Evolutionary conservation across 35 echinoderm and acorn worm species (phyloP).

Genomic region (Apostichopus californicus): DNA sequence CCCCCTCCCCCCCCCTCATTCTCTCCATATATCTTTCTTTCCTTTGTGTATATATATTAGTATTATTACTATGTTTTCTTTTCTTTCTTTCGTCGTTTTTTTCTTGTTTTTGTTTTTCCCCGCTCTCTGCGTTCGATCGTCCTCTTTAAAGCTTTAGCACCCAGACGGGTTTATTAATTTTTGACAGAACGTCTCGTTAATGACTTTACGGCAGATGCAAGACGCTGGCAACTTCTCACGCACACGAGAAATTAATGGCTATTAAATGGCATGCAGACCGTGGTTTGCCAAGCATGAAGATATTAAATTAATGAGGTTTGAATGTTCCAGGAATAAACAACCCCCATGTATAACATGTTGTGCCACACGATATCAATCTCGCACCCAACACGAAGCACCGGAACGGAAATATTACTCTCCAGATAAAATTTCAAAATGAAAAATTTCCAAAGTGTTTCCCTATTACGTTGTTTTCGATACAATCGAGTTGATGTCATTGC

Average conservation of each 20-base stretch:
- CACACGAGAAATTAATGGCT: constrained; percentile 15
- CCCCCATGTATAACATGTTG: not conserved
- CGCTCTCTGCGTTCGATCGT: not conserved
- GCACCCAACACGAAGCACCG: not conserved
- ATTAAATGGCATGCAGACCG: not conserved
- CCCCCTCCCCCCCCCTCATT: not conserved
- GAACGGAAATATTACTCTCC: not conserved
- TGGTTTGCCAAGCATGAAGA: constrained; percentile 8
- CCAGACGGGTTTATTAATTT: constrained; percentile 44
- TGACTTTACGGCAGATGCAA: constrained; percentile 37
- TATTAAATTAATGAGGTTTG: constrained; percentile 40
- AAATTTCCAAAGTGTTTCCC: too few species aligned
- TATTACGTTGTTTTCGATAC: not conserved
- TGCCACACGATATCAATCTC: not conserved
- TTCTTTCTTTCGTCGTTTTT: not conserved
- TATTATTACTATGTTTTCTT: too few species aligned
- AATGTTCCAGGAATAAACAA: constrained; percentile 32
- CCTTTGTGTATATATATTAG: too few species aligned
- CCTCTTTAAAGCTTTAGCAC: constrained; percentile 5
- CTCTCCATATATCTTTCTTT: not conserved
- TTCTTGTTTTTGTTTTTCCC: not conserved
- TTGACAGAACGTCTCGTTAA: constrained; percentile 38
- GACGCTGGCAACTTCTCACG: constrained; percentile 39
- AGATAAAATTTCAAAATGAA: not conserved
- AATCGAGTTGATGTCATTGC: not conserved